These are phyloP conservation scores for Sphaerodactylus townsendi DNA, from an alignment of 2,113 vertebrate species.

Conservation along the genomic window DNA sequence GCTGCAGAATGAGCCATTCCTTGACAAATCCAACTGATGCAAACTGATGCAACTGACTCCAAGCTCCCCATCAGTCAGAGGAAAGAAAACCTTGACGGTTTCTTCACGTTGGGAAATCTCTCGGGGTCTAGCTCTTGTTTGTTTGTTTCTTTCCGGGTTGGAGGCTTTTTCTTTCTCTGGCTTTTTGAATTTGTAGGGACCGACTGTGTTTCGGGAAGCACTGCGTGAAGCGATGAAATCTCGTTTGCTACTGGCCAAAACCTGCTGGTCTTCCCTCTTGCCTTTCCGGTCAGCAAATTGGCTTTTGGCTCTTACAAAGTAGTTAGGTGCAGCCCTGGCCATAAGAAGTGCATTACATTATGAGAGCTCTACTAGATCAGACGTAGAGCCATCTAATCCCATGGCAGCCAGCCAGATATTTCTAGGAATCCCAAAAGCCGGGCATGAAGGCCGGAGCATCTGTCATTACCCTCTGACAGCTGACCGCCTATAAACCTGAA, in stretches of 20 bases:
- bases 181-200: not conserved
- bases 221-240: not conserved
- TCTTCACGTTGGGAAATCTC: not conserved
- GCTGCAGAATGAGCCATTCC: not conserved
- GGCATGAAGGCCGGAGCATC: too few relatives aligned
- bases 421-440: too few relatives aligned
- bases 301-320: not conserved
- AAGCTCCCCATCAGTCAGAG: not conserved
- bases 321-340: too few relatives aligned
- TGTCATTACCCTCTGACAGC: too few relatives aligned
- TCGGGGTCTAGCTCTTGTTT: not conserved
- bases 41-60: constrained; percentile 6
- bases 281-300: not conserved
- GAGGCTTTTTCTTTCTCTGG: too few relatives aligned
- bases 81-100: not conserved
- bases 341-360: too few relatives aligned
- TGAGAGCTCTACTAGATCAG: too few relatives aligned
- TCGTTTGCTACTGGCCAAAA: not conserved
- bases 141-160: not conserved
- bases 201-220: not conserved
- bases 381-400: too few relatives aligned
- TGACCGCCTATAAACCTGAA: too few relatives aligned
- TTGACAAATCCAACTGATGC: constrained; percentile 4
- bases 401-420: too few relatives aligned
- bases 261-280: not conserved